Conservation (phyloP, 1,140 invertebrate species). For the Cylas formicarius region DNA sequence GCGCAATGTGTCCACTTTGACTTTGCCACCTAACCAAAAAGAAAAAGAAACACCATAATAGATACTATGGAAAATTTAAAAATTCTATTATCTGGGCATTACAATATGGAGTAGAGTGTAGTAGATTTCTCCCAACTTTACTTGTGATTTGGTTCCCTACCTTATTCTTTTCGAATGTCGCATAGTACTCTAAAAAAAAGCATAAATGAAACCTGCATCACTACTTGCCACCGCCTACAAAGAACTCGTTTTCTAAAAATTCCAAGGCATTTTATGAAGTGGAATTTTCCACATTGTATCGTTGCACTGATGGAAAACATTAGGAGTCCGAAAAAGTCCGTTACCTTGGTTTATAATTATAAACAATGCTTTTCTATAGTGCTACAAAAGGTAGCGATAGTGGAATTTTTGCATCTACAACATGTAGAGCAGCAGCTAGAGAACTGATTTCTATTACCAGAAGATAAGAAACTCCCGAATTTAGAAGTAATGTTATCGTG, state of each 20-base stretch:
- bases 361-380: constrained; percentile 2
- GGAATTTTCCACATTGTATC: not conserved
- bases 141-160: constrained; percentile 8
- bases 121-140: constrained; percentile 7
- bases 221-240: constrained; percentile 2
- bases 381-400: constrained; percentile 2
- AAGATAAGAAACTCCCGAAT: constrained; percentile 1
- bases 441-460: not conserved
- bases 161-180: constrained; percentile 13
- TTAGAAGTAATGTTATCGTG: not conserved
- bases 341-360: constrained; percentile 1
- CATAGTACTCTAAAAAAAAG: constrained; percentile 1
- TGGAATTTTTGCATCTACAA: constrained; percentile 1
- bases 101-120: too few relatives aligned
- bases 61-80: too few relatives aligned
- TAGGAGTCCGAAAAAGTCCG: constrained; percentile 1
- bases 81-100: too few relatives aligned
- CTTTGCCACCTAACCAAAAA: too few relatives aligned
- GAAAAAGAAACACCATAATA: too few relatives aligned
- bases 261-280: constrained; percentile 1
- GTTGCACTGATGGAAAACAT: constrained; percentile 2
- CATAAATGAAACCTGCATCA: constrained; percentile 1
- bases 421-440: constrained; percentile 1
- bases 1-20: too few relatives aligned
- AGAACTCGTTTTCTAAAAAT: constrained; percentile 9